These are phyloP conservation scores for Sebastes itinus DNA, from an alignment of 2,797 vertebrate genomes.

Conservation along the genomic window DNA sequence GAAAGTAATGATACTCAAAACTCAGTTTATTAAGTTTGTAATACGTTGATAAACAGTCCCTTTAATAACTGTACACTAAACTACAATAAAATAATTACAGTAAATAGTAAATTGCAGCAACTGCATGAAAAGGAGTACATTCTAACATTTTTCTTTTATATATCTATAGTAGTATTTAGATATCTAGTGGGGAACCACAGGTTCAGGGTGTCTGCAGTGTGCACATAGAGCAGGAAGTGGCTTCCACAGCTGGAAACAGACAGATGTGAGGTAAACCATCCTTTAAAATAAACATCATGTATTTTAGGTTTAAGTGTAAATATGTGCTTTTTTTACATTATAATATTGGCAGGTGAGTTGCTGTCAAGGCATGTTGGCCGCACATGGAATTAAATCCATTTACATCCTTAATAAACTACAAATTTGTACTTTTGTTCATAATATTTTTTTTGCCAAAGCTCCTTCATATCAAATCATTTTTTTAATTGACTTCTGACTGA, in stretches of 20 bases:
- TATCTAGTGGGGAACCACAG: constrained; percentile 26
- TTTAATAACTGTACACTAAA: constrained; percentile 78
- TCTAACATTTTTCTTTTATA: constrained; percentile 27
- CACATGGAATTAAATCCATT: constrained; percentile 12
- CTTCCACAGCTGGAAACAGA: constrained; percentile 34
- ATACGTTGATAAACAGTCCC: constrained; percentile 72
- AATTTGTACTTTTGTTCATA: neutral
- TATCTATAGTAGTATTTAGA: constrained; percentile 25
- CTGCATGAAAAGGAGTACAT: constrained; percentile 57
- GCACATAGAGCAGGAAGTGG: constrained; percentile 40
- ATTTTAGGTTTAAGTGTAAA: constrained; percentile 20
- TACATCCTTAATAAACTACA: neutral
- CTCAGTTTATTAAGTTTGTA: constrained; percentile 71
- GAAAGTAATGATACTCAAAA: constrained; percentile 70
- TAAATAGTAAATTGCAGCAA: constrained; percentile 73
- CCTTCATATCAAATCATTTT: neutral
- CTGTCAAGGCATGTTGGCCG: constrained; percentile 4
- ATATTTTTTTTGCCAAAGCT: neutral
- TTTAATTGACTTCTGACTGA: neutral
- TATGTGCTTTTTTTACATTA: constrained; percentile 39
- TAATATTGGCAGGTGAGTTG: constrained; percentile 46
- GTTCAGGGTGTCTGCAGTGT: constrained; percentile 44
- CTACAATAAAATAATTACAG: constrained; percentile 78
- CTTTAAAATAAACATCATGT: constrained; percentile 19
- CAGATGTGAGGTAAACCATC: constrained; percentile 23